phyloP scores from a whole-genome alignment of 2,113 vertebrate species.

The Crocuta crocuta region DNA sequence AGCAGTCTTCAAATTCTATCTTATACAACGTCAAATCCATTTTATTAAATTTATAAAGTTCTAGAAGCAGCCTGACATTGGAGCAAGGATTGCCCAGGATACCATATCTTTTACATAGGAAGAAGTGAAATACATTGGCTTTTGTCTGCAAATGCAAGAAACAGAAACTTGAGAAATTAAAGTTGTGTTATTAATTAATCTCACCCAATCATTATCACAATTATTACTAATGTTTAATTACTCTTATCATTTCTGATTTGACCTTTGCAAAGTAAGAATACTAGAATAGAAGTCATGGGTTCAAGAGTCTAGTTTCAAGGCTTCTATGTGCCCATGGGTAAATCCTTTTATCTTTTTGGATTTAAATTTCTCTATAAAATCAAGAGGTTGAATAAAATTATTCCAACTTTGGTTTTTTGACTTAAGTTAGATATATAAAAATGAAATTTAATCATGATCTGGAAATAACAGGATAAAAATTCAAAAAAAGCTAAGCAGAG shows the following conservation, averaged over 20 bases:
- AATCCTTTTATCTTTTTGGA: background rate
- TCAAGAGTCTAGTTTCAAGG: background rate
- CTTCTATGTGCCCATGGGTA: background rate
- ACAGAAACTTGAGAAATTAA: background rate
- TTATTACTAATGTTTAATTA: background rate
- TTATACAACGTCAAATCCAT: constrained; percentile 62
- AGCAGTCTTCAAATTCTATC: constrained; percentile 41
- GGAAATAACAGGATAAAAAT: constrained; percentile 28
- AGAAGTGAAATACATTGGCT: background rate
- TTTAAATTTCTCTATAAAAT: constrained; percentile 37
- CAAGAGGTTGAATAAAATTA: constrained; percentile 3
- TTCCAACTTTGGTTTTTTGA: background rate
- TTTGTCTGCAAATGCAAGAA: background rate
- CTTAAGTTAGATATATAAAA: background rate
- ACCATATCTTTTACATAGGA: background rate
- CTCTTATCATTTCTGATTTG: background rate
- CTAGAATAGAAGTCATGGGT: background rate
- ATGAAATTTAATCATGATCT: background rate
- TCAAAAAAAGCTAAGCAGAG: background rate
- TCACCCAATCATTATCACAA: background rate
- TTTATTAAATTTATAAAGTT: constrained; percentile 49
- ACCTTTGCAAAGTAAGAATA: background rate
- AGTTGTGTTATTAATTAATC: background rate
- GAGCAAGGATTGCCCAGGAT: background rate
- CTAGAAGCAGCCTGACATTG: background rate